phyloP scores from a whole-genome alignment of 2,888 invertebrate species.

The Suillia variegata region DNA sequence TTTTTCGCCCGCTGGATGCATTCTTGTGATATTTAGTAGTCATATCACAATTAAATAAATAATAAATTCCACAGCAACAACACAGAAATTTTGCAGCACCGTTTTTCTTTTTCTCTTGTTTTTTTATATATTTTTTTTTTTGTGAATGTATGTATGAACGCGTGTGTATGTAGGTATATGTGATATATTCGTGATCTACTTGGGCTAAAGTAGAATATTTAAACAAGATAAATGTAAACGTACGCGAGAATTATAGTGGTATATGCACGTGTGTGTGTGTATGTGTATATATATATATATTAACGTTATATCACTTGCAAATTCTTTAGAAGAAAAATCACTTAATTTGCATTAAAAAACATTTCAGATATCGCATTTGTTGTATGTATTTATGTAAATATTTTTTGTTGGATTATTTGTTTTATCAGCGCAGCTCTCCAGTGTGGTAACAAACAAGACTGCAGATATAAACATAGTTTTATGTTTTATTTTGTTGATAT shows the following conservation, averaged over 20 bases:
- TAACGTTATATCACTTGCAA: conserved; percentile 30
- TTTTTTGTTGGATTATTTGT: conserved; percentile 11
- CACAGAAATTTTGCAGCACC: conserved; percentile 11
- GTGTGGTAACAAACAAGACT: conserved; percentile 7
- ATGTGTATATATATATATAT: conserved; percentile 6
- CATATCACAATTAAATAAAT: conserved; percentile 56
- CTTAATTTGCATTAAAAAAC: conserved; percentile 45
- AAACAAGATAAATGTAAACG: conserved; percentile 23
- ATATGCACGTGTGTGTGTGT: conserved; percentile 2
- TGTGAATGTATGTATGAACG: not conserved
- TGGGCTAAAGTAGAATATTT: conserved; percentile 22
- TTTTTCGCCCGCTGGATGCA: conserved; percentile 64
- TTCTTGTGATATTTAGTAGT: conserved; percentile 60
- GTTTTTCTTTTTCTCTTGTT: no score
- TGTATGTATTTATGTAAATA: conserved; percentile 11
- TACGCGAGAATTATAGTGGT: no score
- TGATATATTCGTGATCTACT: conserved; percentile 21
- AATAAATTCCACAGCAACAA: conserved; percentile 1
- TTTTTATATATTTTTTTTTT: conserved; percentile 6
- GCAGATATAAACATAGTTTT: conserved; percentile 4
- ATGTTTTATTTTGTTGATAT: no score
- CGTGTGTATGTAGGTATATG: not conserved
- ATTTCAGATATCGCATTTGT: conserved; percentile 18
- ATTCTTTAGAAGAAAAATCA: conserved; percentile 34
- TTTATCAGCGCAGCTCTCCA: conserved; percentile 21